Evolutionary conservation across 2,113 vertebrate genomes (phyloP).

Genomic region (Gasterosteus nipponicus): DNA sequence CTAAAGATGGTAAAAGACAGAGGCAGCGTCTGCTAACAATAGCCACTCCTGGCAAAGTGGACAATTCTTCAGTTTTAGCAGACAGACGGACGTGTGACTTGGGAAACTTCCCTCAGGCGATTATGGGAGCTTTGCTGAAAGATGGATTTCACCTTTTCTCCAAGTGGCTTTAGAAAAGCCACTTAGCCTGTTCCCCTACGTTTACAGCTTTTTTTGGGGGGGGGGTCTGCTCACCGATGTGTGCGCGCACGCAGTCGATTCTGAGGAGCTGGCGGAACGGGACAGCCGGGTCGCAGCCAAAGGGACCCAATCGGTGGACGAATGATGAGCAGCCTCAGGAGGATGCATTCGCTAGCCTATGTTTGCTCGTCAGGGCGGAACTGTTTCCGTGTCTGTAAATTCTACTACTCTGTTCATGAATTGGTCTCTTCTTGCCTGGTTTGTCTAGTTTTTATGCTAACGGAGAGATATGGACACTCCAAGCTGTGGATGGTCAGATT

Average conservation of each 20-base stretch:
- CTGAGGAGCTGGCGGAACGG: too few relatives aligned
- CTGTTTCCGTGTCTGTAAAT: background rate
- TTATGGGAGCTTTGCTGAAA: constrained; percentile 65
- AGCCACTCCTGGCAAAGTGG: constrained; percentile 30
- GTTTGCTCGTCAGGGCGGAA: too few relatives aligned
- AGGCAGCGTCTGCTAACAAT: constrained; percentile 26
- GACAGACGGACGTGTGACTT: constrained; percentile 40
- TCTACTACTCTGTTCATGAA: constrained; percentile 50
- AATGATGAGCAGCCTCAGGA: too few relatives aligned
- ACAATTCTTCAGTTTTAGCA: constrained; percentile 32
- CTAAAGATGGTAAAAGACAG: constrained; percentile 9
- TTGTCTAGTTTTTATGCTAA: constrained; percentile 65
- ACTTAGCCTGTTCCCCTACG: constrained; percentile 1
- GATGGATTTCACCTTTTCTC: constrained; percentile 63
- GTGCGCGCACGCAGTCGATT: too few relatives aligned
- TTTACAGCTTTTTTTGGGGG: too few relatives aligned
- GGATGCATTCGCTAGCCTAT: too few relatives aligned
- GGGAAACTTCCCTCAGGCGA: constrained; percentile 33
- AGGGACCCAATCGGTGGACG: too few relatives aligned
- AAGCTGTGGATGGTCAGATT: constrained; percentile 55
- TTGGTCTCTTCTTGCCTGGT: constrained; percentile 57
- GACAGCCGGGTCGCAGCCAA: too few relatives aligned
- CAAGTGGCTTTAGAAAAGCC: constrained; percentile 43
- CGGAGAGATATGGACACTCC: constrained; percentile 54
- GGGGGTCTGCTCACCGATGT: too few relatives aligned